Evolutionary conservation across 2,888 invertebrate genomes (phyloP), one percentile per base, ranked within the genome.

Genomic region (Mimachlamys varia): DNA sequence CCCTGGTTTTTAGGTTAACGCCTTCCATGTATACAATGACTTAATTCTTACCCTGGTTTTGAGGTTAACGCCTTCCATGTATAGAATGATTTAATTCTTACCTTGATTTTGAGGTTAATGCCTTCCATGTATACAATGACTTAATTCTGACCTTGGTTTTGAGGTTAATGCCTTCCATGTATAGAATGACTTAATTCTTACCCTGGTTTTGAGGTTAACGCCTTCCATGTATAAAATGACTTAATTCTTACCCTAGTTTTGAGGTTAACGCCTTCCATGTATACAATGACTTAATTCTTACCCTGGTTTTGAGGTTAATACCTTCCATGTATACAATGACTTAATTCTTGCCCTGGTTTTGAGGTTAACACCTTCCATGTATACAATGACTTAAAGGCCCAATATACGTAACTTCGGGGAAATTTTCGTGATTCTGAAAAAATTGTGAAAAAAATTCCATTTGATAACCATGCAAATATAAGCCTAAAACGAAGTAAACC

Each of bases 111-210:
- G 1, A 92, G 90, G 22, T 89, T 15, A 27, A 87, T 22, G 27
- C 87, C 88, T 22, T 90, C 88, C 89, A 92, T 90, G 87, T 91
- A 92, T n/a, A n/a, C n/a, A 15, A 92, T 89, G 13, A 92, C 90
- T 19, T 53, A 88, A 22, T 89, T 88, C 19, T 88, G 53, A 92
- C 92, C 91, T 90, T 87, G 53, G 91, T 88, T 89, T 90, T 90
- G 1, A 92, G 90, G 22, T 89, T 15, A 27, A 87, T 22, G 27
- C 87, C 88, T 22, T 90, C 88, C 89, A 92, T 90, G 87, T 91
- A 92, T 15, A 92, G 90, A 7, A 92, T 90, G n/a, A n/a, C n/a
- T n/a, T n/a, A n/a, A n/a, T 58, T 33, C 90, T 87, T 89, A 92
- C 92, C 91, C 90, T 87, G 53, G 91, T 88, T 89, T 90, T 90